Percentiles rank a stretch among this genome's conserved stretches.
These are phyloP conservation scores for Podarcis lilfordi DNA, from an alignment of 2,797 vertebrate genomes.

Conservation along the genomic window DNA sequence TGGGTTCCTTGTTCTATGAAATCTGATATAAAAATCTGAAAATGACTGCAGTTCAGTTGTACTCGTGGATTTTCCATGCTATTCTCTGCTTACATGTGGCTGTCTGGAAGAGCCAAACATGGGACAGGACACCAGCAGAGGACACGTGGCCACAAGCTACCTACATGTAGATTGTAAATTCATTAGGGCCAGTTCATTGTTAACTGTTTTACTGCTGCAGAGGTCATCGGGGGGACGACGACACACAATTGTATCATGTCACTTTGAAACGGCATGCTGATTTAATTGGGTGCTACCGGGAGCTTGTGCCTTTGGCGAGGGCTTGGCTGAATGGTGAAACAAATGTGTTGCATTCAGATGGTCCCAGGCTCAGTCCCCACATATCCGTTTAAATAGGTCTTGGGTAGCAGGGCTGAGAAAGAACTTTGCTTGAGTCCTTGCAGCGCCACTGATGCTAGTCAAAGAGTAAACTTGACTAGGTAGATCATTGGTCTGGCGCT, in stretches of 20 bases:
- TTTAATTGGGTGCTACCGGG: too few relatives aligned
- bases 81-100: not conserved
- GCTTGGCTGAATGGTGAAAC: not conserved
- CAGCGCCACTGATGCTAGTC: not conserved
- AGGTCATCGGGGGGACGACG: too few relatives aligned
- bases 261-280: too few relatives aligned
- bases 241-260: too few relatives aligned
- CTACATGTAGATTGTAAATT: too few relatives aligned
- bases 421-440: not conserved
- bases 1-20: not conserved
- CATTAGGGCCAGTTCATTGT: not conserved
- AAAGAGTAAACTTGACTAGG: not conserved
- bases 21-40: not conserved
- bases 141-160: not conserved
- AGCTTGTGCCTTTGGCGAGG: not conserved
- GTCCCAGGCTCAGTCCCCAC: not conserved
- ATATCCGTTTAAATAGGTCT: not conserved
- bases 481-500: not conserved
- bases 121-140: not conserved
- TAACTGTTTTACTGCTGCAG: not conserved
- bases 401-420: not conserved
- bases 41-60: not conserved
- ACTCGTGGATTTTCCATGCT: not conserved
- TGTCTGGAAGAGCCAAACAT: not conserved
- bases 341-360: not conserved